Evolutionary conservation across 2,888 invertebrate genomes (phyloP), one percentile per base, ranked within the genome.

Genomic region (Xestia c-nigrum): DNA sequence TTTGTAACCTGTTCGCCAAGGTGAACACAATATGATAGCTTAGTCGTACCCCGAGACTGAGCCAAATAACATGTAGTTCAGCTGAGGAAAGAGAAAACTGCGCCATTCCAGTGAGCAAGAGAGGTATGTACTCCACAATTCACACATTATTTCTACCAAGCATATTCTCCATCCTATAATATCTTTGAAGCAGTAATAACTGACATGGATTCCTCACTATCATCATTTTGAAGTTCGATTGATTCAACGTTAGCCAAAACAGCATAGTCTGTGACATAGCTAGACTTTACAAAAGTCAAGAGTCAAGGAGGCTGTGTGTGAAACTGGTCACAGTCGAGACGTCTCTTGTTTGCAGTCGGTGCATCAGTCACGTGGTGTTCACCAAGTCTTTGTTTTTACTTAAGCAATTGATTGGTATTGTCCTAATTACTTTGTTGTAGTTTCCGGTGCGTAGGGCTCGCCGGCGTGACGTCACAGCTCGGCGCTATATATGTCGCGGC

Each of bases 401-500:
- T 40, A 55, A 16, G 67, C 47, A 55, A 66, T 55, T 74, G 5
- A 43, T 43, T 24, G 19, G 19, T 61, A 72, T 55, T 52, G 19
- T 70, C 46, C n/a, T 76, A 79, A 50, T 50, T 65, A 24, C 47
- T 55, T 57, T 63, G 5, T 24, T 52, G 50, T 69, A 61, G 67
- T 55, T 71, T 46, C 64, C 50, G 65, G 80, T 40, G 46, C 55
- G 31, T 46, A 77, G 69, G 68, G 65, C 24, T 12, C 61, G 47
- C 47, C 38, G 19, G 69, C 10, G 59, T 85, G 83, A 88, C 90
- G 85, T 89, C 87, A 86, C 81, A 5, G 24, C 1, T 38, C 73
- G 24, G 21, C 43, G 73, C 72, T 89, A 89, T 90, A 89, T 90
- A 90, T 87, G 86, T 78, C 85, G 82, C 76, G 63, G 83, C 85